Conservation (phyloP, 2,888 invertebrate species). For the Platycheirus albimanus region DNA sequence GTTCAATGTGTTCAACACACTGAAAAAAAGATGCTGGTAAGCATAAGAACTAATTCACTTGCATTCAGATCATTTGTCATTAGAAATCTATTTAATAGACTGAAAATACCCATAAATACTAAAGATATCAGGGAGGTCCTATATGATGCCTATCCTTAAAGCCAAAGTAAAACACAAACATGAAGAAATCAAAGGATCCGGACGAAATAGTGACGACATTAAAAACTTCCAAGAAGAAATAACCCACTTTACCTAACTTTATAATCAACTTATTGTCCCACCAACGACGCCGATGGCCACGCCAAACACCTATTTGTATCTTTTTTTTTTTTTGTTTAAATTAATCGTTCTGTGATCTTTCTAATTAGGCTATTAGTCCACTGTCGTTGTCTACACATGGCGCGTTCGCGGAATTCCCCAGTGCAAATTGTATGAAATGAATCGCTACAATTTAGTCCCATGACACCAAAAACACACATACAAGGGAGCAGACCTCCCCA, state of each 20-base stretch:
- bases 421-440: slow-evolving; percentile 32
- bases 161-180: too few relatives aligned
- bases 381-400: slow-evolving; percentile 53
- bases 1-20: too few relatives aligned
- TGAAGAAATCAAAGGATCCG: too few relatives aligned
- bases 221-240: neutral
- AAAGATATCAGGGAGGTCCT: too few relatives aligned
- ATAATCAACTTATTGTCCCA: neutral
- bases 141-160: too few relatives aligned
- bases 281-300: neutral
- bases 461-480: slow-evolving; percentile 48
- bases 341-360: slow-evolving; percentile 71
- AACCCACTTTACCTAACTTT: slow-evolving; percentile 20
- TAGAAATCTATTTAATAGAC: too few relatives aligned
- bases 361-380: slow-evolving; percentile 73
- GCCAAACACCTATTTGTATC: slow-evolving; percentile 11
- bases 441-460: slow-evolving; percentile 58
- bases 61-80: too few relatives aligned
- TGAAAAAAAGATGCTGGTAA: too few relatives aligned
- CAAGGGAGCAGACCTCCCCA: slow-evolving; percentile 62
- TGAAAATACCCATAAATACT: too few relatives aligned
- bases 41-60: too few relatives aligned
- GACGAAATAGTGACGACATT: too few relatives aligned
- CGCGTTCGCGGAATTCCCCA: slow-evolving; percentile 62
- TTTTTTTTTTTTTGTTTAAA: slow-evolving; percentile 38